phyloP scores from a whole-genome alignment of 1,140 invertebrate genomes.

The Leptonema lineaticorne region DNA sequence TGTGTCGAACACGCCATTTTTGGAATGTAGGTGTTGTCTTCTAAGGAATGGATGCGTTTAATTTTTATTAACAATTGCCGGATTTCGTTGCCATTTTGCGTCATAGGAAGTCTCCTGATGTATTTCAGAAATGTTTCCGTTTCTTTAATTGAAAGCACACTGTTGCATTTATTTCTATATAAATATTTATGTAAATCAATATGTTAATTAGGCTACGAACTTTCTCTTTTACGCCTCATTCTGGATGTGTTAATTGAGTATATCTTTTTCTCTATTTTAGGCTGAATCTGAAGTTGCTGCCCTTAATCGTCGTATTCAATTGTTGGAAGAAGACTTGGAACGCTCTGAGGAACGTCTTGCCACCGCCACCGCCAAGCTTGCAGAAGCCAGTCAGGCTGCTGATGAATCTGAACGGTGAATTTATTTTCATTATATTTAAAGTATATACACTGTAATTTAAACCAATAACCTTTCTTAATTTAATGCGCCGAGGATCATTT shows the following conservation, averaged over 20 bases:
- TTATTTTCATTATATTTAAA: neutral
- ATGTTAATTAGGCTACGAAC: too few relatives aligned
- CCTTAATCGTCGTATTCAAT: slow-evolving; percentile 96
- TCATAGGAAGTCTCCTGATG: neutral
- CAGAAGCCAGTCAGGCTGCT: slow-evolving; percentile 97
- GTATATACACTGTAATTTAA: neutral
- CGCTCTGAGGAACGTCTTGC: slow-evolving; percentile 96
- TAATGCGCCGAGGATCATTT: too few relatives aligned
- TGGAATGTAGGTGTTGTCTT: neutral
- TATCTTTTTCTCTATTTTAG: slow-evolving; percentile 72
- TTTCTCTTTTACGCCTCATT: too few relatives aligned
- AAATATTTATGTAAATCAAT: too few relatives aligned
- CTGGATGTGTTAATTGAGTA: too few relatives aligned
- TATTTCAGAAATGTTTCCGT: too few relatives aligned
- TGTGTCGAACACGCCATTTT: neutral
- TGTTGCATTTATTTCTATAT: too few relatives aligned
- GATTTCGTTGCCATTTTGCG: neutral
- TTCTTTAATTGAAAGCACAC: too few relatives aligned
- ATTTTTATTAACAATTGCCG: neutral
- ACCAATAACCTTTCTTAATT: neutral
- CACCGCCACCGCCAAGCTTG: slow-evolving; percentile 94
- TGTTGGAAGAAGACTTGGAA: slow-evolving; percentile 98
- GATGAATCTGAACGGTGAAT: slow-evolving; percentile 98
- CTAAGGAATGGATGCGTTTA: neutral
- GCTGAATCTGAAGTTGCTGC: slow-evolving; percentile 98